These are phyloP conservation scores for Brachionus asplanchnoidis DNA, from an alignment of 1,140 invertebrate species.

Conservation along the genomic window DNA sequence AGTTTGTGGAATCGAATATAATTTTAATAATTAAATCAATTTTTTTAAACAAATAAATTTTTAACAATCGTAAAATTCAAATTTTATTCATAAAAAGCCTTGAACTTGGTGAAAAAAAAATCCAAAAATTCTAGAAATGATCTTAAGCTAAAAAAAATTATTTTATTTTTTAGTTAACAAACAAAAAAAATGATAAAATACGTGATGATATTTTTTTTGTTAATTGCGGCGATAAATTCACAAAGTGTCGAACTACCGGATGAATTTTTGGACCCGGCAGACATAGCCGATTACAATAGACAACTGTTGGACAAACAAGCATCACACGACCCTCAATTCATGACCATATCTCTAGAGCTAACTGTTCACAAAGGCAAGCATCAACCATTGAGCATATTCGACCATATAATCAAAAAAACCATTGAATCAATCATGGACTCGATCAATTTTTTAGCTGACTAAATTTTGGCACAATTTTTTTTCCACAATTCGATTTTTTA, in stretches of 20 bases:
- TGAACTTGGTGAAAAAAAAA: neutral
- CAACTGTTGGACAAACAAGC: neutral
- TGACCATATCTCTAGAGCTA: neutral
- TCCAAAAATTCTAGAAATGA: neutral
- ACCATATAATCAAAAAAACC: neutral
- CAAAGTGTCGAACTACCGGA: neutral
- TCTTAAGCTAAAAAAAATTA: neutral
- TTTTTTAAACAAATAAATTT: neutral
- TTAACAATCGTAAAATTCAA: neutral
- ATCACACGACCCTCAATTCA: neutral
- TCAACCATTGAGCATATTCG: neutral
- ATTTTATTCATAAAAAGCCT: neutral
- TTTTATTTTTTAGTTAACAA: neutral
- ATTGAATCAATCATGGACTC: neutral
- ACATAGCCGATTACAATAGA: neutral
- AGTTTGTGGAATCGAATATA: neutral
- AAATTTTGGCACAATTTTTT: neutral
- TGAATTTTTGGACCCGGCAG: neutral
- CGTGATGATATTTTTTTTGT: neutral
- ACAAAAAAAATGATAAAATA: neutral
- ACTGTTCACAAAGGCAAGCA: neutral
- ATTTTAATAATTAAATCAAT: neutral
- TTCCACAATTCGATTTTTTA: neutral
- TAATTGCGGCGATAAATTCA: neutral
- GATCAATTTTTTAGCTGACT: neutral